Conservation (phyloP, 2,888 invertebrate species). For the Lucinisca nassula region DNA sequence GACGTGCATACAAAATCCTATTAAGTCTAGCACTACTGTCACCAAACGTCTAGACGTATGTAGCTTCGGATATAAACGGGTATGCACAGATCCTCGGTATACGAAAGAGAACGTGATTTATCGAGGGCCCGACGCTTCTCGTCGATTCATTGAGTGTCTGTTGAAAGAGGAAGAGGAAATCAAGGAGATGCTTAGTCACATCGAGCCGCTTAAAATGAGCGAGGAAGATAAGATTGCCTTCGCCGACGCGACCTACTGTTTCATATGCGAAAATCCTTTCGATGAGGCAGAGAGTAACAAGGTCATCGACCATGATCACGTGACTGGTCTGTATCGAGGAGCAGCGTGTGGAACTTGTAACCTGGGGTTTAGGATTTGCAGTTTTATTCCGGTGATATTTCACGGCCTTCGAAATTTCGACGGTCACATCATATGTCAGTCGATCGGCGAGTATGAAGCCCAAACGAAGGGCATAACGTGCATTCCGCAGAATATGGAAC, state of each 20-base stretch:
- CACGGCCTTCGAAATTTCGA: constrained; percentile 50
- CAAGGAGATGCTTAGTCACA: constrained; percentile 24
- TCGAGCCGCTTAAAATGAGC: constrained; percentile 7
- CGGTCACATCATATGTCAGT: constrained; percentile 48
- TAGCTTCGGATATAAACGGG: constrained; percentile 13
- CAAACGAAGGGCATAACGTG: neutral
- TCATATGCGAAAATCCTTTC: constrained; percentile 39
- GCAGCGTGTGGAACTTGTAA: neutral
- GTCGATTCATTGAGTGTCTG: constrained; percentile 19
- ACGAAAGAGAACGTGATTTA: constrained; percentile 13
- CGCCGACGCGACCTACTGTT: constrained; percentile 27
- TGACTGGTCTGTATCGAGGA: constrained; percentile 3
- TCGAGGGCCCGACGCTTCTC: neutral
- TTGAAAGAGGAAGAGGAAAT: constrained; percentile 42
- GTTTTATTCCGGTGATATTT: too few relatives aligned
- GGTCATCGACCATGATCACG: constrained; percentile 39
- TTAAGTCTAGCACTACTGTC: neutral
- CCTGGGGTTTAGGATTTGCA: neutral
- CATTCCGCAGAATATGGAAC: too few relatives aligned
- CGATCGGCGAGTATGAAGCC: neutral
- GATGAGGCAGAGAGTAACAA: neutral
- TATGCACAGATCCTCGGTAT: constrained; percentile 17
- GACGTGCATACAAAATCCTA: constrained; percentile 8
- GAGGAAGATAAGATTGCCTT: constrained; percentile 16
- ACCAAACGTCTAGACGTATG: neutral